Conservation (phyloP, 1,140 invertebrate species). For the Asobara japonica region DNA sequence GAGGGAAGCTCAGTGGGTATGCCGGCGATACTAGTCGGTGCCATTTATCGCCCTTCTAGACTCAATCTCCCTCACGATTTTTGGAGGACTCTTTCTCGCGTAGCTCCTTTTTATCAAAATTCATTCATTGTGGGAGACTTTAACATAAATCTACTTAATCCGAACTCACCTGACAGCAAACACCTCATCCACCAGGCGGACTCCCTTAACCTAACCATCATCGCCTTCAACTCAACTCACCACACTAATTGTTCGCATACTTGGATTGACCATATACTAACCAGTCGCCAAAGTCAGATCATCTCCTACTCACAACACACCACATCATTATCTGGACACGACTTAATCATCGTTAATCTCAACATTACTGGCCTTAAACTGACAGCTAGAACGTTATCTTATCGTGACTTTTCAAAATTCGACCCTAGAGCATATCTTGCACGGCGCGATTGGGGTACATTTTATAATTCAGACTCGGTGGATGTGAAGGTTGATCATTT, state of each 20-base stretch:
- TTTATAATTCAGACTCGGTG: neutral
- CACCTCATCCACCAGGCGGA: neutral
- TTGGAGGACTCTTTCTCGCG: neutral
- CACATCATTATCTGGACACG: neutral
- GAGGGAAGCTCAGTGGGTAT: neutral
- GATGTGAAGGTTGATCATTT: neutral
- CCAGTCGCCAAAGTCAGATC: neutral
- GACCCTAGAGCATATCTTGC: neutral
- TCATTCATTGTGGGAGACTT: neutral
- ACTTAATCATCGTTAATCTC: neutral
- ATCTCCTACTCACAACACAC: neutral
- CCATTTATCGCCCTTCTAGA: neutral
- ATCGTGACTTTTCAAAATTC: neutral
- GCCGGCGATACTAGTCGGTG: neutral
- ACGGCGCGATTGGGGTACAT: neutral
- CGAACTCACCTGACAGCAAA: neutral
- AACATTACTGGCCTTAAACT: neutral
- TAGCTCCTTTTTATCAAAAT: neutral
- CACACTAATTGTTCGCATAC: neutral
- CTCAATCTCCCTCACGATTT: neutral
- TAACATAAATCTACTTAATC: neutral
- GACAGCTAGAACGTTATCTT: neutral
- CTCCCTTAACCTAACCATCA: neutral
- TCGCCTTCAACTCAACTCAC: neutral
- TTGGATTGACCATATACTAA: too few species aligned